Conservation (phyloP, 2,888 invertebrate species). For the Clitarchus hookeri region DNA sequence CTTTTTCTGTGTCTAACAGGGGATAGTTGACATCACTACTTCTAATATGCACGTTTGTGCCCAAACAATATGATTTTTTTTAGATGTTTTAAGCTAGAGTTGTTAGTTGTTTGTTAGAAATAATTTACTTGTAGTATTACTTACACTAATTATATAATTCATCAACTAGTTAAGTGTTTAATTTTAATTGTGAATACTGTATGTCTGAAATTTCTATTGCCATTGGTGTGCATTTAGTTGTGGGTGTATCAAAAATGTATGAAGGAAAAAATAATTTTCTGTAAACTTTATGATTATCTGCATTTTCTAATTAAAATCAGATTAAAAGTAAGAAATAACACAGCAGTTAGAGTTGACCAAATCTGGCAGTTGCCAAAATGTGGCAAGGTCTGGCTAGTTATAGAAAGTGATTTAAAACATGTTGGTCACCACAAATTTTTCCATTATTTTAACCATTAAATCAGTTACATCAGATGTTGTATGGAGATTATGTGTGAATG, state of each 20-base stretch:
- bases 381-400: no score
- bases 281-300: not conserved
- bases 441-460: no score
- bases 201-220: not conserved
- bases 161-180: not conserved
- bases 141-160: not conserved
- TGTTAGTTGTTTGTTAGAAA: not conserved
- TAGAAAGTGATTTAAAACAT: no score
- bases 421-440: no score
- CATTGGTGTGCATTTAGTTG: not conserved
- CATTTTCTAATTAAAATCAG: not conserved
- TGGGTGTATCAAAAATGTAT: not conserved
- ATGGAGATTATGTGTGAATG: no score
- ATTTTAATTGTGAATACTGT: not conserved
- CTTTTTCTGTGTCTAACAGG: not conserved
- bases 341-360: no score
- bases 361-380: no score
- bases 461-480: no score
- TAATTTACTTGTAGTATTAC: not conserved
- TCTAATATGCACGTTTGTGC: slow-evolving; percentile 14
- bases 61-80: not conserved
- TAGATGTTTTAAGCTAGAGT: not conserved
- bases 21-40: not conserved
- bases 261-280: not conserved
- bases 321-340: no score